Percentiles rank a stretch among this genome's conserved stretches.
Evolutionary conservation across 2,113 vertebrate genomes (phyloP).

Genomic region (Archocentrus centrarchus): DNA sequence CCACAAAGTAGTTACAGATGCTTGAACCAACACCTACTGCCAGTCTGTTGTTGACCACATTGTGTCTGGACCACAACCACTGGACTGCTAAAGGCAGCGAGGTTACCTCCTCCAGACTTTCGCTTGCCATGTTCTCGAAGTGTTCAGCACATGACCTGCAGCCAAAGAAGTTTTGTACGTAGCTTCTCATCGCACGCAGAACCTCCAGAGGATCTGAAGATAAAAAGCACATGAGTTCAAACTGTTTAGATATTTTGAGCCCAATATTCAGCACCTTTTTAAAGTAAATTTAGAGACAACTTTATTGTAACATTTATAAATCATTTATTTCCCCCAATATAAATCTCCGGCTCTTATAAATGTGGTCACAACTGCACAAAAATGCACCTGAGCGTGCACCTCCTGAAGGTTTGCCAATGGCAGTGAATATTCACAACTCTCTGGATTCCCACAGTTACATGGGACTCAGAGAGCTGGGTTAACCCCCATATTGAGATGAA

Average conservation of each 20-base stretch:
- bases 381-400: background rate
- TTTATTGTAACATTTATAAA: background rate
- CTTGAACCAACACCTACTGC: slow-evolving; percentile 74
- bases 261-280: background rate
- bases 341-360: background rate
- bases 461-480: slow-evolving; percentile 73
- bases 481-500: slow-evolving; percentile 73
- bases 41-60: slow-evolving; percentile 89
- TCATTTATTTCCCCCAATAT: background rate
- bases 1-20: background rate
- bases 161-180: slow-evolving; percentile 88
- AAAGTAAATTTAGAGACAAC: rapidly evolving
- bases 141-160: slow-evolving; percentile 87
- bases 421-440: background rate
- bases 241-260: background rate
- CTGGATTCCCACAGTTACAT: slow-evolving; percentile 72
- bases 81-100: slow-evolving; percentile 68
- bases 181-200: slow-evolving; percentile 84
- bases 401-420: slow-evolving; percentile 32
- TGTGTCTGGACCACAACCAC: slow-evolving; percentile 95
- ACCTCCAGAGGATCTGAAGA: slow-evolving; percentile 84
- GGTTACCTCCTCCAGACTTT: slow-evolving; percentile 77
- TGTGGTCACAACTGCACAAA: background rate
- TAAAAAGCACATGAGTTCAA: background rate
- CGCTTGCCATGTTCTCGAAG: slow-evolving; percentile 88